These are phyloP conservation scores for Brachyistius frenatus DNA, from an alignment of 2,113 vertebrate species.

Conservation along the genomic window DNA sequence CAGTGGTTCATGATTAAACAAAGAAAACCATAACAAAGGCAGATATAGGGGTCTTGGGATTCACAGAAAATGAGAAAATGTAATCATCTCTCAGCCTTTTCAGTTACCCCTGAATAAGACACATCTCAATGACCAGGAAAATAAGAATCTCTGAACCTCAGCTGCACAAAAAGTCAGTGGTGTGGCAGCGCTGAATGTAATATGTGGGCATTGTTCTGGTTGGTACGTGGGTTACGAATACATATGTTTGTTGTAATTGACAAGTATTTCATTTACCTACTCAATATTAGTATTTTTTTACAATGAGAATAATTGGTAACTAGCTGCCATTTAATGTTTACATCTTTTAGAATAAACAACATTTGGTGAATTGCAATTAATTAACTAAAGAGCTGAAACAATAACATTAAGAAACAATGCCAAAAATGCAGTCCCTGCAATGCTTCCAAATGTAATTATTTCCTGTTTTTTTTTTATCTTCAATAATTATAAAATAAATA, in stretches of 20 bases:
- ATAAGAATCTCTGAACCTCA: background rate
- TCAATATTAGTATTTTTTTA: background rate
- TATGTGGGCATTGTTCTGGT: background rate
- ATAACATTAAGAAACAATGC: too few species aligned
- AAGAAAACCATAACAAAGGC: conserved; percentile 21
- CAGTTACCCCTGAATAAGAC: background rate
- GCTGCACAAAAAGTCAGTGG: background rate
- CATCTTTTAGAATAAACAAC: too few species aligned
- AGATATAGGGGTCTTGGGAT: conserved; percentile 13
- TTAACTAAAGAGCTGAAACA: too few species aligned
- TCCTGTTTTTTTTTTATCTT: too few species aligned
- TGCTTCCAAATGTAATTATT: too few species aligned
- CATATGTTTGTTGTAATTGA: background rate
- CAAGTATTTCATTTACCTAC: background rate
- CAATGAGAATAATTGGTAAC: background rate
- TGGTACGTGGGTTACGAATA: background rate
- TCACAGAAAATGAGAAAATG: background rate
- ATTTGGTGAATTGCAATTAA: too few species aligned
- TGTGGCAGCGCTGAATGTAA: background rate
- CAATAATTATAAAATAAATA: too few species aligned
- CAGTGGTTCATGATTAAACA: conserved; percentile 53
- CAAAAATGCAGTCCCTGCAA: too few species aligned
- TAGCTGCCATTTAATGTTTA: background rate
- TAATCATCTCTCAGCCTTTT: conserved; percentile 20
- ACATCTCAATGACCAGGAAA: conserved; percentile 1